These are phyloP conservation scores for Crioceris asparagi DNA, from an alignment of 2,888 invertebrate species.

Conservation along the genomic window DNA sequence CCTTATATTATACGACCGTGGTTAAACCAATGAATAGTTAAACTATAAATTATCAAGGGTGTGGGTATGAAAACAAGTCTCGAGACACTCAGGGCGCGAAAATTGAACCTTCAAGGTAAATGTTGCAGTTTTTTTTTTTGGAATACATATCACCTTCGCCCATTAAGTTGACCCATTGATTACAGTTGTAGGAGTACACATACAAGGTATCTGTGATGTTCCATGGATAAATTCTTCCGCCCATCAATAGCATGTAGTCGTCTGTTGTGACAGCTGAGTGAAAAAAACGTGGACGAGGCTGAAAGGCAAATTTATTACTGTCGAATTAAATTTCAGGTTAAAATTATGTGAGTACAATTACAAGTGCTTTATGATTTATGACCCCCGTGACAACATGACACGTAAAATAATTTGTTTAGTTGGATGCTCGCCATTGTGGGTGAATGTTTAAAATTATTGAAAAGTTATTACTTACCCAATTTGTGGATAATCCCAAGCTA, in stretches of 20 bases:
- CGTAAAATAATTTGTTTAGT: too few species aligned
- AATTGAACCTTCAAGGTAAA: too few species aligned
- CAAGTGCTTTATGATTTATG: too few species aligned
- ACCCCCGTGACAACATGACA: too few species aligned
- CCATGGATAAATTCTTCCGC: conserved; percentile 69
- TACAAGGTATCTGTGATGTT: conserved; percentile 66
- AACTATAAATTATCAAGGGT: too few species aligned
- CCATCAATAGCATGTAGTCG: conserved; percentile 83
- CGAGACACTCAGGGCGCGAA: too few species aligned
- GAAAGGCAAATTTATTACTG: conserved; percentile 14
- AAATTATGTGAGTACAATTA: too few species aligned
- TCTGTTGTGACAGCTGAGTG: conserved; percentile 83
- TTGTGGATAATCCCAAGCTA: conserved; percentile 21
- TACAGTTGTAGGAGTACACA: conserved; percentile 81
- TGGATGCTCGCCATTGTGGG: too few species aligned
- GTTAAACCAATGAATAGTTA: too few species aligned
- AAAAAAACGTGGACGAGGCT: conserved; percentile 72
- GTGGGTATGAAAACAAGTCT: too few species aligned
- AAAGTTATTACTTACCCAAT: conserved; percentile 35
- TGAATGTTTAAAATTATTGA: background rate
- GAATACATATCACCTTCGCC: too few species aligned
- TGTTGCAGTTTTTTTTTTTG: background rate
- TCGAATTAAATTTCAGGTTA: background rate
- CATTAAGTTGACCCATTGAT: conserved; percentile 63
- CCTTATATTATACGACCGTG: too few species aligned